Conservation (phyloP, 2,888 invertebrate species). For the Epirrhoe alternata region DNA sequence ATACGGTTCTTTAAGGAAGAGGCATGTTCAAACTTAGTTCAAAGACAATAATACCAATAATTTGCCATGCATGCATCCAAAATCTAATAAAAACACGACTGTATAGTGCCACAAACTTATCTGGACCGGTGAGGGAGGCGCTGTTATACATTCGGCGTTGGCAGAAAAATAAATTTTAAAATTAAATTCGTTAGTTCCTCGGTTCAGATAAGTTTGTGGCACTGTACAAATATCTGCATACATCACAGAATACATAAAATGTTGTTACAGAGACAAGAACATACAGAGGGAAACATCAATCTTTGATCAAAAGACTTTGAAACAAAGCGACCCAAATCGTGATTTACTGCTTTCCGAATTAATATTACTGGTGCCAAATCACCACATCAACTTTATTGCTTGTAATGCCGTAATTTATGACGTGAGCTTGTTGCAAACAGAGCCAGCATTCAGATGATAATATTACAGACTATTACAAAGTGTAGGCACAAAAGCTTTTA, state of each 20-base stretch:
- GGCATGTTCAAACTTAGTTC: neutral
- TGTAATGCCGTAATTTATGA: constrained; percentile 7
- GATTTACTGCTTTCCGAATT: constrained; percentile 41
- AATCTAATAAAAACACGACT: too few relatives aligned
- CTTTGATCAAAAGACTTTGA: constrained; percentile 38
- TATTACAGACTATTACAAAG: neutral
- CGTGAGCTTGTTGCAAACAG: neutral
- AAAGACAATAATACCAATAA: too few relatives aligned
- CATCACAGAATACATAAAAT: neutral
- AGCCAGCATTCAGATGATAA: neutral
- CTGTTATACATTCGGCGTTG: too few relatives aligned
- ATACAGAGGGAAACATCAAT: constrained; percentile 30
- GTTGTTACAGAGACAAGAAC: neutral
- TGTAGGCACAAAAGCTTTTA: neutral
- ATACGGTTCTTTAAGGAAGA: neutral
- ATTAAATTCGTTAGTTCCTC: too few relatives aligned
- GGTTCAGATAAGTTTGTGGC: too few relatives aligned
- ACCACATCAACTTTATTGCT: constrained; percentile 27
- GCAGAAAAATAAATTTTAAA: too few relatives aligned
- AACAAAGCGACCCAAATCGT: constrained; percentile 39
- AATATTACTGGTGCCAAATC: constrained; percentile 43
- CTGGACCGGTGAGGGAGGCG: too few relatives aligned
- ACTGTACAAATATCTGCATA: neutral
- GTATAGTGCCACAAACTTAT: too few relatives aligned
- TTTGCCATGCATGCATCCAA: too few relatives aligned